Evolutionary conservation across 2,797 vertebrate species (phyloP), one percentile per base, ranked within the genome.

Genomic region (Mormyrus proboscirostris): DNA sequence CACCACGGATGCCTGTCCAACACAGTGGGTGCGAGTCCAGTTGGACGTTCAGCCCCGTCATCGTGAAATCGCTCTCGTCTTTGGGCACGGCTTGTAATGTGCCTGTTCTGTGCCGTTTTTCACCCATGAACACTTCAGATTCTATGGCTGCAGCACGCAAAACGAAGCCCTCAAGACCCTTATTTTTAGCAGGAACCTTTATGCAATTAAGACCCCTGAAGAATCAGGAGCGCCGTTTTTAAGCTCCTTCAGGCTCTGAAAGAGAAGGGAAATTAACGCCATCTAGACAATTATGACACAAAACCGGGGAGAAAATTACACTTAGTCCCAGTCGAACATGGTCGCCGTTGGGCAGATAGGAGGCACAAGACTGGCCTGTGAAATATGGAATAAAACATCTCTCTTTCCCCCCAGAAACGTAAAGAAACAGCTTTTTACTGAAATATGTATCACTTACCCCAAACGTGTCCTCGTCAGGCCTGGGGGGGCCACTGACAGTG

Each of bases 381-480:
- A 65, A 25, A 89, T 51, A 69, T 7, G 44, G 51, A 90, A 89
- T 76, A 87, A 53, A 83, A 84, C 3, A 25, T 25, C 4, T 53
- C 44, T 86, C 44, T 86, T 73, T 38, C 6, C n/a, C 89, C 69
- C 9, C 25, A 86, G 51, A n/a, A 55, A 62, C 50, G 12, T 86
- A 55, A 38, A 44, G 12, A 25, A 41, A 87, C 41, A 55, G n/a
- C 85, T 53, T 69, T 86, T 69, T 49, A 87, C 50, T 87, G 53
- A 73, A 69, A 47, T 69, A 9, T 73, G 33, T 59, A 33, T 91
- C 69, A 96, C 98, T 98, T 95, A 99, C 98, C 96, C 98, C 98
- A 88, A 99, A 99, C 29, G 97, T 98, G 91, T 99, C 98, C 94
- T 99, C 98, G 73, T 99, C 98, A 3, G 98, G 97, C 93, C 97